Percentiles rank a stretch among this genome's conserved stretches.
phyloP scores from a whole-genome alignment of 2,113 vertebrate genomes.

The Conger conger region DNA sequence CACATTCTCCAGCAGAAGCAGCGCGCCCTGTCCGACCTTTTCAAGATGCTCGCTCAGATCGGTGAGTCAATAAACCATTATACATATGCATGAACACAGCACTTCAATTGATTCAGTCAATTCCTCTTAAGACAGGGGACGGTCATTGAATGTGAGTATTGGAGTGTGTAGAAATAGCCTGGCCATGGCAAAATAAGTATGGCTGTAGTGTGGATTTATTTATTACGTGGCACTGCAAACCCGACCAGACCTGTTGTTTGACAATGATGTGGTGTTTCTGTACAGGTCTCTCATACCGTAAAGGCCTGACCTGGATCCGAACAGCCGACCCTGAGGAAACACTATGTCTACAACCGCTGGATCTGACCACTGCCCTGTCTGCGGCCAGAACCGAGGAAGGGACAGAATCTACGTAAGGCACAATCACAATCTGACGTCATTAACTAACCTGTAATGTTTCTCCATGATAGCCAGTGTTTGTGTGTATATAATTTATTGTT shows the following conservation, averaged over 20 bases:
- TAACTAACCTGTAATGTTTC: too few species aligned
- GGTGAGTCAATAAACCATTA: conserved; percentile 61
- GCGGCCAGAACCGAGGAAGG: conserved; percentile 52
- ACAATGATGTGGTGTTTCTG: not conserved
- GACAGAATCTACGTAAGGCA: conserved; percentile 72
- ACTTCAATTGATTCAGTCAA: not conserved
- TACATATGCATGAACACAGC: not conserved
- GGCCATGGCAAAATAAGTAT: not conserved
- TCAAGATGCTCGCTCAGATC: conserved; percentile 83
- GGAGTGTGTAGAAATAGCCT: not conserved
- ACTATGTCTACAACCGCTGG: conserved; percentile 80
- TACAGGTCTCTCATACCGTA: conserved; percentile 90
- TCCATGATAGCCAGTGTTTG: not conserved
- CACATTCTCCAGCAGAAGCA: conserved; percentile 95
- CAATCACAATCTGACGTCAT: not conserved
- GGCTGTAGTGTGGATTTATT: not conserved
- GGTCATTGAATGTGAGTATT: not conserved
- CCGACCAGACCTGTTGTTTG: not conserved
- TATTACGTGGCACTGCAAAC: not conserved
- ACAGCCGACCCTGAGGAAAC: conserved; percentile 67
- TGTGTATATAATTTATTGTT: not conserved
- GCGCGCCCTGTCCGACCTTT: conserved; percentile 88
- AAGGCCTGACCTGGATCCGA: conserved; percentile 83
- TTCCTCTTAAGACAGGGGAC: not conserved
- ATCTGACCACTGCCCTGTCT: conserved; percentile 72